Base-by-base conservation (phyloP, 2,113 vertebrate species). In the Sphaerodactylus townsendi region DNA sequence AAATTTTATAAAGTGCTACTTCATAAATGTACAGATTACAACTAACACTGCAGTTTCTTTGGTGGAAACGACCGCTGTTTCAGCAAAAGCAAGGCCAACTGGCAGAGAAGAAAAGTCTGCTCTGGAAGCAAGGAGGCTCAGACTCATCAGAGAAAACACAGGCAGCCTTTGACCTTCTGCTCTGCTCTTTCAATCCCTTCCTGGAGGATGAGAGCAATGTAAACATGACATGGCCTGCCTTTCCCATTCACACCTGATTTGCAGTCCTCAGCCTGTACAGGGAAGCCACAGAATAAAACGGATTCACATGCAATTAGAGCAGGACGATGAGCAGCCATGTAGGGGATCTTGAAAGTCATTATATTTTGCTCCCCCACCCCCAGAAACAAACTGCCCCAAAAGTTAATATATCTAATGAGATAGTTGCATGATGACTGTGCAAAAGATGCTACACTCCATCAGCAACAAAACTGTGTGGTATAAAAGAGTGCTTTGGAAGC, bases 131-230 rank as follows among this genome's bases (percentile, higher is more conserved):
- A 81, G 68, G 39, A 62, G 48, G 19, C 5, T 62, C 85, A 87
- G 82, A 39, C 1, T 78, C 21, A 23, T 17, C 3, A 83, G 35
- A 85, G 39, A 19, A 48, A 15, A 21, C 21, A 64, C 71, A 90
- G 70, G 68, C 41, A 81, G 69, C 30, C 72, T 87, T 81, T 84
- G 84, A 83, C 73, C 78, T 85, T 69, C 17, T 68, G 39, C 41
- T 90, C 64, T 75, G 79, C 65, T 69, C 77, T 76, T 37, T 77
- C n/a, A 59, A 0, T 0, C 1, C 0, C 0, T 30, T 83, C 59
- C 68, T 84, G 0, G 48, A 8, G 66, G 77, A 82, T 84, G 64
- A 39, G 10, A 37, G 69, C 7, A 86, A 87, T 69, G 62, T 10
- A 2, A 2, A 15, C 1, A 37, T 5, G 68, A 85, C 35, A 64